A percentile compares a stretch with the other conserved stretches of the same genome.
phyloP scores from a whole-genome alignment of 92 coral and sea anemone species.

The Phenganax marumi region DNA sequence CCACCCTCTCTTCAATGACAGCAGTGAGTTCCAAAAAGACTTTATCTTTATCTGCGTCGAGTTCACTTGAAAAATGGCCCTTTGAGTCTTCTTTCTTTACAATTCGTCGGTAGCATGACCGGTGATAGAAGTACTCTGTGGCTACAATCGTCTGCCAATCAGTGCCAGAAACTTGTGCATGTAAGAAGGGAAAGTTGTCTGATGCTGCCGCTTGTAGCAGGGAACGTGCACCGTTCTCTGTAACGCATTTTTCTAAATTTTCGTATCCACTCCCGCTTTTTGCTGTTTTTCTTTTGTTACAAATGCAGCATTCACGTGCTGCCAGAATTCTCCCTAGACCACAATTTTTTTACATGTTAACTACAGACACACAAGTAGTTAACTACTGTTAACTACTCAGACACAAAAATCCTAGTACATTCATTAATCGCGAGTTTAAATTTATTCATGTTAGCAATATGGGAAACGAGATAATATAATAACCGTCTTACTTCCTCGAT shows the following conservation, averaged over 20 bases:
- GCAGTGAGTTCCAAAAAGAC: neutral
- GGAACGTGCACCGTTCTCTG: constrained; percentile 15
- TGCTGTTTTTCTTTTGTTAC: constrained; percentile 25
- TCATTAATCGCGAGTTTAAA: too few relatives aligned
- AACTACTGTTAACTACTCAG: too few relatives aligned
- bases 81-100: neutral
- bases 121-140: too few relatives aligned
- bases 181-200: too few relatives aligned
- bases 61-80: neutral
- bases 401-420: too few relatives aligned
- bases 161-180: too few relatives aligned
- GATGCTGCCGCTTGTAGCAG: constrained; percentile 6
- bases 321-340: constrained; percentile 15
- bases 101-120: neutral
- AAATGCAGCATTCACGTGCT: neutral
- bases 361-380: neutral
- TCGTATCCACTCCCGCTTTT: constrained; percentile 23
- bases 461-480: too few relatives aligned
- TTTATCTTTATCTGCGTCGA: neutral
- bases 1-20: neutral
- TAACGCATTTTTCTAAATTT: constrained; percentile 5
- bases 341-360: too few relatives aligned
- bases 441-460: too few relatives aligned
- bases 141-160: too few relatives aligned
- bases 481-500: constrained; percentile 7